Percentiles rank a stretch among this genome's conserved stretches.
These are phyloP conservation scores for Stratiolaelaps scimitus DNA, from an alignment of 1,140 invertebrate species.

Conservation along the genomic window DNA sequence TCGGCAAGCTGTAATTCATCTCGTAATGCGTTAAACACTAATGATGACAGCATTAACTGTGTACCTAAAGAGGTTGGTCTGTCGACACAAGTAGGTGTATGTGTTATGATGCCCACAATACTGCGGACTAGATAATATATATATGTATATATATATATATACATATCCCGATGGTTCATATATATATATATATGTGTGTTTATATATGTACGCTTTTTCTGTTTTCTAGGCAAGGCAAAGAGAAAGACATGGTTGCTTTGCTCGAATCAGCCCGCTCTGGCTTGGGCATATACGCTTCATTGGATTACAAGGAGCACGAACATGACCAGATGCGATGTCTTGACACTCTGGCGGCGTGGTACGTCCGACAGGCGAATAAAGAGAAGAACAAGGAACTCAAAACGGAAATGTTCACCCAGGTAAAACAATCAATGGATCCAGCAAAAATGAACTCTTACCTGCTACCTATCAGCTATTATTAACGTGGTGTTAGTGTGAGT, in stretches of 20 bases:
- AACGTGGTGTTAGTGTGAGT: not conserved
- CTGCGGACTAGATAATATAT: conserved; percentile 23
- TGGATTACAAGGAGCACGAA: conserved; percentile 80
- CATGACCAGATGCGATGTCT: conserved; percentile 91
- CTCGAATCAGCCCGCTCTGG: conserved; percentile 71
- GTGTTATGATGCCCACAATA: too few relatives aligned
- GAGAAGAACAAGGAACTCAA: conserved; percentile 94
- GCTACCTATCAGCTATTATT: not conserved
- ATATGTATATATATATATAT: too few relatives aligned
- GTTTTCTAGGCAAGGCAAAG: conserved; percentile 73
- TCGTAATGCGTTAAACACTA: too few relatives aligned
- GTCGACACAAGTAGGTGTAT: too few relatives aligned
- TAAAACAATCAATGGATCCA: not conserved
- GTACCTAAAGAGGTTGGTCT: too few relatives aligned
- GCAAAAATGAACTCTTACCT: too few relatives aligned
- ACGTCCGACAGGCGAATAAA: conserved; percentile 87
- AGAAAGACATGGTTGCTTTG: conserved; percentile 84
- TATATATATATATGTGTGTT: not conserved
- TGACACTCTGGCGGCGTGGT: conserved; percentile 93
- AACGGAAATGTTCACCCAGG: conserved; percentile 80
- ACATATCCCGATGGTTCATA: conserved; percentile 31
- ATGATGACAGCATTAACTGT: too few relatives aligned
- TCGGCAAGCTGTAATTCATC: too few relatives aligned
- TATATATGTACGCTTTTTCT: conserved; percentile 20
- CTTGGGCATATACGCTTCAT: conserved; percentile 50